Percentiles rank a stretch among this genome's conserved stretches.
Evolutionary conservation across 30 jellyfish, hydroid and myxozoan species (phyloP).

Genomic region (Chrysaora quinquecirrha): DNA sequence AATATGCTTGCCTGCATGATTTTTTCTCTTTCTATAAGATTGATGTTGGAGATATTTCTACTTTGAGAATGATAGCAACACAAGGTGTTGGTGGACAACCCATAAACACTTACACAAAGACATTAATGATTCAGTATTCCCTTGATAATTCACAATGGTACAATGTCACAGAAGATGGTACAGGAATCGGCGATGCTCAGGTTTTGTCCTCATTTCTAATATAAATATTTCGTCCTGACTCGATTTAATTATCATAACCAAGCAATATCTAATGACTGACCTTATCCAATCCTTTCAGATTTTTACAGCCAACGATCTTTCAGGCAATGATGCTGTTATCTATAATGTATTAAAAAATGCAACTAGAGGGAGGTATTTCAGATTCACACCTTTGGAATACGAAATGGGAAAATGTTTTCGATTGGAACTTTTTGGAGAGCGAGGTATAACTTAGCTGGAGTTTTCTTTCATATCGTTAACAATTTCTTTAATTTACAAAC

Average conservation of each 20-base stretch:
- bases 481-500: too few relatives aligned
- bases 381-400: constrained; percentile 15
- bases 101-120: constrained; percentile 7
- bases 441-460: too few relatives aligned
- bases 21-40: constrained; percentile 14
- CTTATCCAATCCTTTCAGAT: too few relatives aligned
- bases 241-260: too few relatives aligned
- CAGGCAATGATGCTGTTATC: constrained; percentile 25
- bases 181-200: constrained; percentile 28
- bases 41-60: constrained; percentile 38
- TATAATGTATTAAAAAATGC: constrained; percentile 11
- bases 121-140: constrained; percentile 14
- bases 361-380: constrained; percentile 17
- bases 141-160: constrained; percentile 21
- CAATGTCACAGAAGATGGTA: constrained; percentile 56
- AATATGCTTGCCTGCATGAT: too few relatives aligned
- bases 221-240: too few relatives aligned
- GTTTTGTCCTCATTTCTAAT: not conserved
- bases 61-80: constrained; percentile 54
- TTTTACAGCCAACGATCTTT: constrained; percentile 38
- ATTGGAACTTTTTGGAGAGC: constrained; percentile 46
- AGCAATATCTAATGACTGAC: too few relatives aligned
- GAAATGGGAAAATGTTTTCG: constrained; percentile 46
- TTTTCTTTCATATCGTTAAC: too few relatives aligned
- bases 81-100: constrained; percentile 61